Percentiles rank a stretch among this genome's conserved stretches.
These are phyloP conservation scores for Zapus hudsonius DNA, from an alignment of 2,113 vertebrate species.

Conservation along the genomic window DNA sequence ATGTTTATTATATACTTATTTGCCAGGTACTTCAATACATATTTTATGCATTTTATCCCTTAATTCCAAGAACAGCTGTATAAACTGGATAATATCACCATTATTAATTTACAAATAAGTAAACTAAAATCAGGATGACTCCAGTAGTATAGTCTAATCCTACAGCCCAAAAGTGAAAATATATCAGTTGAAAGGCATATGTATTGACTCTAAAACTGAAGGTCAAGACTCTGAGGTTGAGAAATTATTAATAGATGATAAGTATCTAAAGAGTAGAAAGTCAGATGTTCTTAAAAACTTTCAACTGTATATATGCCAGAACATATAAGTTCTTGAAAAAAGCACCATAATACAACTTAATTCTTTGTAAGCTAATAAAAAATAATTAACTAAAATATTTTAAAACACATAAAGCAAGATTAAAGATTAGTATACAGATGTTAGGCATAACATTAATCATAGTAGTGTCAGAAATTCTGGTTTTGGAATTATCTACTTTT, in stretches of 20 bases:
- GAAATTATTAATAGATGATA: background rate
- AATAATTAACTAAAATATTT: no score
- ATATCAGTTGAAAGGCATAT: constrained; percentile 14
- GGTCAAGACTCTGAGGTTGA: background rate
- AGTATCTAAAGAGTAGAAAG: background rate
- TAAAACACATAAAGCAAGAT: no score
- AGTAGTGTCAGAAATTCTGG: no score
- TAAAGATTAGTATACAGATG: no score
- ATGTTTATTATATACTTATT: background rate
- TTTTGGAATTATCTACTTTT: no score
- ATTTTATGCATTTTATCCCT: background rate
- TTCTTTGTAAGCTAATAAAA: no score
- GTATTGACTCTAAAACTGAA: background rate
- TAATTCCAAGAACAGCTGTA: background rate
- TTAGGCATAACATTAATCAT: no score
- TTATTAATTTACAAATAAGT: background rate
- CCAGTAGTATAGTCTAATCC: background rate
- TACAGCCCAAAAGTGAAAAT: background rate
- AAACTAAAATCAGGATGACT: constrained; percentile 17
- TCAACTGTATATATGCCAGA: no score
- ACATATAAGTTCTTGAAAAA: no score
- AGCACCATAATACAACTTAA: no score
- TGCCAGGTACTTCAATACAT: background rate
- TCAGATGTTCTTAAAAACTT: background rate
- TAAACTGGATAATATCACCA: background rate